These are phyloP conservation scores for Anolis apletophallus DNA, from an alignment of 2,797 vertebrate species.

Conservation along the genomic window DNA sequence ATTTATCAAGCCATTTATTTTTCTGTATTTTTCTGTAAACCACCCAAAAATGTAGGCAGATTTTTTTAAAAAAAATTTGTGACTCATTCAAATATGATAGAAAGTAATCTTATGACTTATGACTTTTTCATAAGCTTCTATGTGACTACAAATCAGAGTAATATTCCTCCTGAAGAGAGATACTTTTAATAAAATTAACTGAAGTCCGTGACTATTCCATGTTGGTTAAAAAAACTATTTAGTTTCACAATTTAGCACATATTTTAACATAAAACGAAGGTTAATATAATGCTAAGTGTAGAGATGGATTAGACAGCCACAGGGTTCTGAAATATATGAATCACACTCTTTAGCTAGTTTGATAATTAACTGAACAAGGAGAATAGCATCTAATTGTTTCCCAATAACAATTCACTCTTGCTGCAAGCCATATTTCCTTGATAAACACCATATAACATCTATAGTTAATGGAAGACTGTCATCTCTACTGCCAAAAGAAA, in stretches of 20 bases:
- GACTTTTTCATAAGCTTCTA: constrained; percentile 6
- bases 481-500: constrained; percentile 38
- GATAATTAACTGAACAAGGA: constrained; percentile 36
- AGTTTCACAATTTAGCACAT: too few species aligned
- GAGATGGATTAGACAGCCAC: too few species aligned
- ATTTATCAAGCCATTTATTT: neutral
- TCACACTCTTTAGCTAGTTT: neutral
- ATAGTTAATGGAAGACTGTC: constrained; percentile 34
- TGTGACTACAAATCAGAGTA: constrained; percentile 19
- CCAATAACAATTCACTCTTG: neutral
- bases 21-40: neutral
- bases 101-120: neutral
- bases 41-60: neutral
- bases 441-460: constrained; percentile 34
- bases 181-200: constrained; percentile 21
- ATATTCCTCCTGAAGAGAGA: neutral
- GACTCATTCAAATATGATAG: constrained; percentile 31
- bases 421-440: neutral
- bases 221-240: neutral
- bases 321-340: too few species aligned
- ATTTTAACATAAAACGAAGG: too few species aligned
- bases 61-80: neutral
- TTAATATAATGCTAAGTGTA: too few species aligned
- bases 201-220: neutral
- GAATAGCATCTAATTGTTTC: neutral